phyloP scores from a whole-genome alignment of 2,113 vertebrate species.

The Mobula hypostoma region DNA sequence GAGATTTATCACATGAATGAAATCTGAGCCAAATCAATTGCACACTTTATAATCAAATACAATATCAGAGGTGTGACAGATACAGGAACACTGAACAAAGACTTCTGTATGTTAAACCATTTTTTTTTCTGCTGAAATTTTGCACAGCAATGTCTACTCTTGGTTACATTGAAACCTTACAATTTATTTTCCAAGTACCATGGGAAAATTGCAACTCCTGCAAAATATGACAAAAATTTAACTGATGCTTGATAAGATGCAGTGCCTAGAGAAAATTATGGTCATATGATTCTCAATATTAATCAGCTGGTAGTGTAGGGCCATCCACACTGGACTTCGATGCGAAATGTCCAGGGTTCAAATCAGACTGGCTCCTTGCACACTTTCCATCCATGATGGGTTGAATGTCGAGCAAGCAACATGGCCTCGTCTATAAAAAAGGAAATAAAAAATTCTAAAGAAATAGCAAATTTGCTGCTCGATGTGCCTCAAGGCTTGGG shows the following conservation, averaged over 20 bases:
- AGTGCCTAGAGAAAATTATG: background rate
- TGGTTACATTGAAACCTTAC: background rate
- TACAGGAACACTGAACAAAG: background rate
- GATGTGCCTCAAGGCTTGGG: too few species aligned
- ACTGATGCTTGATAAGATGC: background rate
- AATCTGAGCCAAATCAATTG: background rate
- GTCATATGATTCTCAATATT: background rate
- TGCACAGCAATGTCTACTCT: background rate
- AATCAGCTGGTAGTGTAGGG: too few species aligned
- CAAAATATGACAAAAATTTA: background rate
- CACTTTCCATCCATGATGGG: too few species aligned
- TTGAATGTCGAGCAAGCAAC: too few species aligned
- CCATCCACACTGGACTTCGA: too few species aligned
- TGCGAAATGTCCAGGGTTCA: too few species aligned
- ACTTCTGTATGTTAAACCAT: background rate
- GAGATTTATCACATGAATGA: constrained; percentile 13
- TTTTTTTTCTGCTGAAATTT: background rate
- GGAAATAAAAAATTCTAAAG: too few species aligned
- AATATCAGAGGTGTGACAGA: constrained; percentile 7
- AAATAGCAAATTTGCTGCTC: too few species aligned
- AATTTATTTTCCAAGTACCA: constrained; percentile 10
- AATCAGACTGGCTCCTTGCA: too few species aligned
- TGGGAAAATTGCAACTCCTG: background rate
- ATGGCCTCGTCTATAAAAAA: too few species aligned
- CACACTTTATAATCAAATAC: constrained; percentile 19